These are phyloP conservation scores for Propithecus perrieri DNA, from an alignment of 2,797 vertebrate species.

Conservation along the genomic window DNA sequence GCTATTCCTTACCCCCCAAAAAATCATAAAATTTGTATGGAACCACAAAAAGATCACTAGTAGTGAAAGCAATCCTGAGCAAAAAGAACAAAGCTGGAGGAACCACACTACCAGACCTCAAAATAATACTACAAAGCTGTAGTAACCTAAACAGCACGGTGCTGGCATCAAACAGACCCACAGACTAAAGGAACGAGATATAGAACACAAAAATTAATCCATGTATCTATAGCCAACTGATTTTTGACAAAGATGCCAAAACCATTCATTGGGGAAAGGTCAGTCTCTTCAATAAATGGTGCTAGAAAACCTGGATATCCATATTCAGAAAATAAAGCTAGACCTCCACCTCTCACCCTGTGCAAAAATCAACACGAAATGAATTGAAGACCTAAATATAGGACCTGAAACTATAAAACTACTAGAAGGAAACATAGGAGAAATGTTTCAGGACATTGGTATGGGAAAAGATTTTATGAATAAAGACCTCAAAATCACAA, in stretches of 20 bases:
- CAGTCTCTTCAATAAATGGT: not conserved
- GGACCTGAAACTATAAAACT: not conserved
- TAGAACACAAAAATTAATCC: not conserved
- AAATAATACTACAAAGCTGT: not conserved
- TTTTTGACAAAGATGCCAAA: not conserved
- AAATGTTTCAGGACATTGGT: not conserved
- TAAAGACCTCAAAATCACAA: not conserved
- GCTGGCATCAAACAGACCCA: not conserved
- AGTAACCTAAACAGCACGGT: not conserved
- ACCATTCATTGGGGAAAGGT: not conserved
- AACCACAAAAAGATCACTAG: not conserved
- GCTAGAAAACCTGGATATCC: not conserved
- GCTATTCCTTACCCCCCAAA: not conserved
- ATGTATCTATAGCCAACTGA: not conserved
- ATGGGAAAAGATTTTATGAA: not conserved
- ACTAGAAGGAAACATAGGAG: not conserved
- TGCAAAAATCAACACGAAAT: not conserved
- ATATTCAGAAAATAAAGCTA: not conserved
- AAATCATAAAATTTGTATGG: not conserved
- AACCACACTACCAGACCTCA: not conserved
- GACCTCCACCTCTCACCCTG: not conserved
- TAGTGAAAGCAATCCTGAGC: not conserved
- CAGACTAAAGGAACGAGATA: not conserved
- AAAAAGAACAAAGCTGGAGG: not conserved
- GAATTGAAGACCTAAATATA: not conserved